Base-by-base conservation (phyloP, 2,888 invertebrate genomes). In the Coleophora deauratella region DNA sequence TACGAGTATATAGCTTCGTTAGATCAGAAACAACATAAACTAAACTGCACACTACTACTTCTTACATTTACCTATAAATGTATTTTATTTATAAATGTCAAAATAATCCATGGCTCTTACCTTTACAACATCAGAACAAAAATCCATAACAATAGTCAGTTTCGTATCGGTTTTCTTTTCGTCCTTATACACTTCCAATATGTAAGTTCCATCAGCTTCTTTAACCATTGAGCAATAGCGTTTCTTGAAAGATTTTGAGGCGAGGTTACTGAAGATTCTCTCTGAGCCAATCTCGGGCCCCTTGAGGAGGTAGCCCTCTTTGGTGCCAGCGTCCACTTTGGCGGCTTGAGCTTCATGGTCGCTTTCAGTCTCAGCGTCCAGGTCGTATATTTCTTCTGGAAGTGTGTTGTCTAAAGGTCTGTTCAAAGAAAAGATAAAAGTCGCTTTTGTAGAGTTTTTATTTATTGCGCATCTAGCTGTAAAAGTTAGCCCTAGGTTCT, bases 101-200 rank as follows among this genome's bases (percentile, higher is more conserved):
- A 21, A 21, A 21, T 21, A 21, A 21, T 4, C 3, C 6, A 21
- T 4, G 6, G 3, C 3, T 3, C 21, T 71, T 76, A 93, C 93
- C 87, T 92, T 91, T 43, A 93, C 90, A 57, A 97, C 95, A 71
- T 96, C 95, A 1, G 93, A 93, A 66, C 96, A 97, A 80, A 96
- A 95, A 72, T 97, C 97, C 92, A 97, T 93, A 51, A 95, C 96
- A 67, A 97, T 94, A 30, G 96, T 93, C 52, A 95, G 91, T 81
- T 97, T 97, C 0, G 95, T 93, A 60, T 97, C 97, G 21, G 91
- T 91, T 77, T 95, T 96, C 68, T 93, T 93, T 47, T 97, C 96
- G 76, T 97, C 97, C 81, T 97, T 97, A 72, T 95, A 95, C 55
- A 97, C 89, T 78, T 97, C 96, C 40, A 97, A 87, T 61, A 95